Evolutionary conservation across 2,113 vertebrate species (phyloP), one percentile per base, ranked within the genome.

Genomic region (Oreochromis spilurus): DNA sequence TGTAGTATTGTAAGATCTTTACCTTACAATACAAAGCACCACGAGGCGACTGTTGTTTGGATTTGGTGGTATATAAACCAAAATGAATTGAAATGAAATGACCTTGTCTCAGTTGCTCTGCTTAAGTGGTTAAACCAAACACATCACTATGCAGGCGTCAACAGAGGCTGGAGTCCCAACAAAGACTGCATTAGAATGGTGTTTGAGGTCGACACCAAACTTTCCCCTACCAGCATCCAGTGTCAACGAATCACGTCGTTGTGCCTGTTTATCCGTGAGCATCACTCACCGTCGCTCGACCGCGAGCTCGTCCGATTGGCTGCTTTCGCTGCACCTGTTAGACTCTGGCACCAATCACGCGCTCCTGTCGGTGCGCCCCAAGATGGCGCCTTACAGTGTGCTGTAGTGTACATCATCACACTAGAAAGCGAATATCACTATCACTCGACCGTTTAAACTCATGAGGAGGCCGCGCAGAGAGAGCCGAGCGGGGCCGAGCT

Each of bases 321-420:
- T 19, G 7, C 24, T 17, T 3, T 3, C 34, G 2, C 31, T 79
- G 92, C 94, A 93, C 90, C 93, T 95, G 96, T 90, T 92, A 75
- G 14, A 5, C 29, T 9, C 53, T 2, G 67, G 78, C 78, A 60
- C 97, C 97, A 97, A 97, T 97, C 95, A 93, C 93, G 67, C 12
- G 26, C 53, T 11, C 4, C 14, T 16, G 53, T 86, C 81, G 19
- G 57, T 87, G 91, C 81, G 43, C 91, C 90, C 96, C 97, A 98
- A 98, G 96, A 98, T 98, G 98, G 97, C 97, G 97, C 87, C 95
- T 88, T 93, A 94, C 94, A 93, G 92, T 62, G 26, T 80, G 82
- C 91, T 70, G 82, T 79, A 67, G 86, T 79, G 75, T 77, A 36
- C 84, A 83, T 84, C 90, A 52, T 87, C 84, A 82, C 81, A 10